A percentile compares a stretch with the other conserved stretches of the same genome.
These are phyloP conservation scores for Drepana arcuata DNA, from an alignment of 1,140 invertebrate genomes.

Conservation along the genomic window DNA sequence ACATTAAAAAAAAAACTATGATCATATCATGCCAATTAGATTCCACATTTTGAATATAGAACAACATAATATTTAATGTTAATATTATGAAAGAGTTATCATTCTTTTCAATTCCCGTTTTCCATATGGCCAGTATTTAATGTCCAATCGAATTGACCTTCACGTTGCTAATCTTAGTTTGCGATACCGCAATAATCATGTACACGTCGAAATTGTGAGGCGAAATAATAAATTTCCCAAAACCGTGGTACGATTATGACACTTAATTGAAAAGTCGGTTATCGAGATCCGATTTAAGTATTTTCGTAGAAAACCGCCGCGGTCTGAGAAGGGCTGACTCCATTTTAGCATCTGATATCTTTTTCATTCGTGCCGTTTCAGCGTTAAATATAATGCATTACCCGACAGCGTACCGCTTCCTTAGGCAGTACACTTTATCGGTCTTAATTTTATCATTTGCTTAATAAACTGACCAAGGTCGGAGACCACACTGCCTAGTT, in stretches of 20 bases:
- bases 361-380: no score
- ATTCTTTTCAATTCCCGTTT: not conserved
- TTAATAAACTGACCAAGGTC: no score
- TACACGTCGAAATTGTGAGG: constrained; percentile 46
- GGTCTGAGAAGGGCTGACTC: constrained; percentile 13
- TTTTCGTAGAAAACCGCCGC: constrained; percentile 44
- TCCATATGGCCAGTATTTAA: no score
- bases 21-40: not conserved
- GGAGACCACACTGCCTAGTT: no score
- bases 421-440: no score
- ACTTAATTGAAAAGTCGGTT: constrained; percentile 61
- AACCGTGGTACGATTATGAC: constrained; percentile 46
- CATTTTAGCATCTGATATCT: no score
- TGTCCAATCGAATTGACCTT: no score
- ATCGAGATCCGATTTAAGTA: constrained; percentile 43
- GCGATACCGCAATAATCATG: constrained; percentile 4
- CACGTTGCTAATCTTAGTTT: not conserved
- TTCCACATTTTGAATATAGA: not conserved
- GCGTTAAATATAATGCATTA: no score
- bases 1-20: no score
- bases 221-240: constrained; percentile 49
- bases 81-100: not conserved
- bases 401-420: no score
- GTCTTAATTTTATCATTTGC: no score
- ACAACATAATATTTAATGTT: not conserved